Percentiles rank a stretch among this genome's conserved stretches.
These are phyloP conservation scores for Microtus richardsoni DNA, from an alignment of 2,113 vertebrate genomes.

Conservation along the genomic window DNA sequence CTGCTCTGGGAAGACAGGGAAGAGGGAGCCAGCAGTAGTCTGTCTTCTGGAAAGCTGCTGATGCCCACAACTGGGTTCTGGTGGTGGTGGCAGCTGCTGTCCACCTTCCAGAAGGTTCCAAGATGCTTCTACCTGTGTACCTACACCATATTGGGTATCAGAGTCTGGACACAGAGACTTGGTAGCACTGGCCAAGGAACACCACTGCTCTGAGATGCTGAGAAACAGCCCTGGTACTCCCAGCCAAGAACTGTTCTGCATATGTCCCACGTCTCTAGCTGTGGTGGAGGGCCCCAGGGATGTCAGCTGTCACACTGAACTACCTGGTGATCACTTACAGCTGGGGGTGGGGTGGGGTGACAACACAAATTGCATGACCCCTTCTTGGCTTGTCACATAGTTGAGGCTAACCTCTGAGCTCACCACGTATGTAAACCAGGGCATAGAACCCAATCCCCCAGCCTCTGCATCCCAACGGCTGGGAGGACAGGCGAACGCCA, in stretches of 20 bases:
- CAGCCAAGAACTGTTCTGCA: background rate
- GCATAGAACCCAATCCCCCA: background rate
- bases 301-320: background rate
- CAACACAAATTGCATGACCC: too few relatives aligned
- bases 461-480: background rate
- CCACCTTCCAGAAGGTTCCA: background rate
- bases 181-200: background rate
- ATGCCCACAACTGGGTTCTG: background rate
- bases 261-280: background rate
- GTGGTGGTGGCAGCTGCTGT: background rate
- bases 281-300: background rate
- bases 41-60: constrained; percentile 12
- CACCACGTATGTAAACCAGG: background rate
- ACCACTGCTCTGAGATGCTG: background rate
- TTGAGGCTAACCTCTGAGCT: background rate
- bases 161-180: background rate
- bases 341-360: too few relatives aligned
- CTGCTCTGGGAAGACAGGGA: background rate
- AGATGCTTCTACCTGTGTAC: too few relatives aligned
- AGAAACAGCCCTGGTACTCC: background rate
- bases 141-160: accelerated
- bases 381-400: background rate
- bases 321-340: background rate
- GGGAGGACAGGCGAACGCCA: too few relatives aligned
- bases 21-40: background rate